phyloP scores from a whole-genome alignment of 2,113 vertebrate genomes.

The Megaceryle torquata region DNA sequence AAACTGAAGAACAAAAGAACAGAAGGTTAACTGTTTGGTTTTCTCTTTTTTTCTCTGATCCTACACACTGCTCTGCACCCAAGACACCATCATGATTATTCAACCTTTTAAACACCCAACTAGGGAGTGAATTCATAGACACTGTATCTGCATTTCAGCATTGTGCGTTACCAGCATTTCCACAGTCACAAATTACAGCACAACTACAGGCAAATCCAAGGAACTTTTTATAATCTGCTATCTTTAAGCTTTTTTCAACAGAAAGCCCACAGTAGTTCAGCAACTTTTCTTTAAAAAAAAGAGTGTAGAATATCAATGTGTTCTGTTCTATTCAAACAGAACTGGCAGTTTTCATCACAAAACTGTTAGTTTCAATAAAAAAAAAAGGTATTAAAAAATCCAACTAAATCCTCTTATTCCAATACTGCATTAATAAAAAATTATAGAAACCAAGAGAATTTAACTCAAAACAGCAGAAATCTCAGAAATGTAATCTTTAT shows the following conservation, averaged over 20 bases:
- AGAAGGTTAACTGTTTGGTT: background rate
- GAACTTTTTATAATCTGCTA: background rate
- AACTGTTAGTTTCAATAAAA: background rate
- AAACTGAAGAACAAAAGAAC: constrained; percentile 77
- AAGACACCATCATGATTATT: background rate
- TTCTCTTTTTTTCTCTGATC: background rate
- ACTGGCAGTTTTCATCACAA: background rate
- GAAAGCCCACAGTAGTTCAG: background rate
- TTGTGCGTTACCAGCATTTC: background rate
- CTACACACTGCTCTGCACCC: background rate
- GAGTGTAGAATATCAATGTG: background rate
- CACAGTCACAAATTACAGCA: background rate
- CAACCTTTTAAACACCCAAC: background rate
- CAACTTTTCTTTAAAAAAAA: background rate
- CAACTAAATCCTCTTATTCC: background rate
- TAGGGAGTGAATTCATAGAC: background rate
- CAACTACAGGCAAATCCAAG: background rate
- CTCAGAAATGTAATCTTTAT: background rate
- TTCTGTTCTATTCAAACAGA: background rate
- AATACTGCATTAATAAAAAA: background rate
- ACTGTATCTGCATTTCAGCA: background rate
- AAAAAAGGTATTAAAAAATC: background rate
- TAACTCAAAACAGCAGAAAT: background rate
- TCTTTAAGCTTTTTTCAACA: background rate
- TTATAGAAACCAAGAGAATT: background rate